Evolutionary conservation across 2,797 vertebrate genomes (phyloP).

Genomic region (Peromyscus eremicus): DNA sequence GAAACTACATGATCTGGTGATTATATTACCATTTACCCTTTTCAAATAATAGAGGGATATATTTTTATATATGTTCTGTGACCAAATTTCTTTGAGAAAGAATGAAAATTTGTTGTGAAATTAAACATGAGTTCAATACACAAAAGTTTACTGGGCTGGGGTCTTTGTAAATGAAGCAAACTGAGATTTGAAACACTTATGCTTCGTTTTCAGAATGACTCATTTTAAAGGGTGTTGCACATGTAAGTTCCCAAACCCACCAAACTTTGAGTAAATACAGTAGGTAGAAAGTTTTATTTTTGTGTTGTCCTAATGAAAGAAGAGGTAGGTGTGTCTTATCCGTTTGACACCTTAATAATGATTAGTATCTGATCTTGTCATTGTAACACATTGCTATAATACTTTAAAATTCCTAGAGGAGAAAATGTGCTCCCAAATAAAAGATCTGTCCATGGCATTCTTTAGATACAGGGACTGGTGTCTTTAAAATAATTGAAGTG

Average conservation of each 20-base stretch:
- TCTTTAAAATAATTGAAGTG: slow-evolving; percentile 61
- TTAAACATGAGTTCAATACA: slow-evolving; percentile 61
- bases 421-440: slow-evolving; percentile 51
- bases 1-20: slow-evolving; percentile 28
- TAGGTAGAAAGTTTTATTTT: not conserved
- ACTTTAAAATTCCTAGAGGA: slow-evolving; percentile 58
- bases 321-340: slow-evolving; percentile 46
- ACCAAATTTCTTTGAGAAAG: slow-evolving; percentile 56
- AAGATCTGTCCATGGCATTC: not conserved
- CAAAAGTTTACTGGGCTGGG: not conserved
- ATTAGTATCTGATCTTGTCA: slow-evolving; percentile 47
- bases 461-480: not conserved
- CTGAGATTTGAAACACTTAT: slow-evolving; percentile 48
- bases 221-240: slow-evolving; percentile 51
- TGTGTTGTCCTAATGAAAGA: slow-evolving; percentile 37
- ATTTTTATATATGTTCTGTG: slow-evolving; percentile 19
- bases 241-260: slow-evolving; percentile 49
- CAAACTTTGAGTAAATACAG: slow-evolving; percentile 52
- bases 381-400: slow-evolving; percentile 28
- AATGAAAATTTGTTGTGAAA: slow-evolving; percentile 65
- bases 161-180: slow-evolving; percentile 41
- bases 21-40: slow-evolving; percentile 52
- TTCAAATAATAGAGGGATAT: slow-evolving; percentile 11
- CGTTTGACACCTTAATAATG: slow-evolving; percentile 47
- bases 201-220: slow-evolving; percentile 45